Evolutionary conservation across 2,113 vertebrate genomes (phyloP).

Genomic region (Cephalopholis sonnerati): DNA sequence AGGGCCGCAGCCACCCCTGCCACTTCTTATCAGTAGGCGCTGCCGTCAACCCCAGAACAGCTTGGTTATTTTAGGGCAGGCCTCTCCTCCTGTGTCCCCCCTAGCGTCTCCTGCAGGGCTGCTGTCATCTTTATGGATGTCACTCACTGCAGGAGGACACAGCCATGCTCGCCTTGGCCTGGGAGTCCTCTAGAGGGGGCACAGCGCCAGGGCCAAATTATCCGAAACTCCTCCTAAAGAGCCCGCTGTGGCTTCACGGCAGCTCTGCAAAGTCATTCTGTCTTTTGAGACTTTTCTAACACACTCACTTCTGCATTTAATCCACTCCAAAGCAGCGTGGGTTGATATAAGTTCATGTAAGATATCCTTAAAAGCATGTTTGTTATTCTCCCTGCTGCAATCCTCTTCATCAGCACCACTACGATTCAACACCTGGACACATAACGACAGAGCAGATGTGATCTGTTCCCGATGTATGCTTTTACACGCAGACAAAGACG

Average conservation of each 20-base stretch:
- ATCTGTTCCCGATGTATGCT: background rate
- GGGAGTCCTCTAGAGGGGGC: conserved; percentile 24
- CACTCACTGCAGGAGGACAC: conserved; percentile 30
- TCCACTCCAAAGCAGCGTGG: conserved; percentile 27
- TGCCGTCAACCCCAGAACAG: conserved; percentile 6
- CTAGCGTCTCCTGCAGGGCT: conserved; percentile 7
- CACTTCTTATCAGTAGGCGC: conserved; percentile 19
- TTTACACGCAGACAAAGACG: conserved; percentile 25
- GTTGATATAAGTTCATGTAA: background rate
- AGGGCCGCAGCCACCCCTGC: conserved; percentile 25
- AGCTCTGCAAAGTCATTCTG: conserved; percentile 28
- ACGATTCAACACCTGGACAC: background rate
- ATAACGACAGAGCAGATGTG: conserved; percentile 3
- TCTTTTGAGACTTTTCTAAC: conserved; percentile 21
- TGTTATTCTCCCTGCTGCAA: background rate
- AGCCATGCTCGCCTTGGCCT: background rate
- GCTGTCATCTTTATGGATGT: conserved; percentile 63
- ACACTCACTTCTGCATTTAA: conserved; percentile 28
- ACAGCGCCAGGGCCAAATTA: conserved; percentile 7
- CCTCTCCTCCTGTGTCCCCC: conserved; percentile 17
- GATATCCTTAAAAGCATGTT: conserved; percentile 8
- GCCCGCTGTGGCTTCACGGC: background rate
- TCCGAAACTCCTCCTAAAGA: conserved; percentile 23
- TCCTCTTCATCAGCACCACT: background rate
- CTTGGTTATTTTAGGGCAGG: conserved; percentile 55